Base-by-base conservation (phyloP, 2,113 vertebrate species). In the Pachypanchax playfairii region DNA sequence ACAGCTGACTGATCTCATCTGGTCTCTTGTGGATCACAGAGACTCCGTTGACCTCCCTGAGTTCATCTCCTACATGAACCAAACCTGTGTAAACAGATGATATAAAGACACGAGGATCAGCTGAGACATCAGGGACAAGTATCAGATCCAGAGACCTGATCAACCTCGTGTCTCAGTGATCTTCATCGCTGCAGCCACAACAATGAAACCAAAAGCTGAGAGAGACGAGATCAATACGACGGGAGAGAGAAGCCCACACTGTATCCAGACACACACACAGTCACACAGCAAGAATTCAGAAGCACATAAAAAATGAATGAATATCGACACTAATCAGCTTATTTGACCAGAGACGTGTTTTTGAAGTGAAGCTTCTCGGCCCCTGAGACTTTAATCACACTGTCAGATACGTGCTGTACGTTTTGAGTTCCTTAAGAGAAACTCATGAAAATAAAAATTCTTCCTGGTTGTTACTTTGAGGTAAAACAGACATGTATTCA, bases 1-100 rank as follows among this genome's bases (percentile, higher is more conserved):
- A 91, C 83, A 98, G 93, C 85, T 96, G 96, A 83, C 96, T 98
- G 91, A 98, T 98, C 88, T 98, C 96, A 15, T 98, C 96, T 0
- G 96, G 96, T 58, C 95, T 92, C 82, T 98, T 98, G 83, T 98
- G 93, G 80, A 95, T 91, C 56, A 98, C 94, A 4, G 93, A 82
- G 49, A 97, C 85, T 22, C 96, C 96, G 4, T 98, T 98, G 72
- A 98, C 96, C 81, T 98, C 96, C 75, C 95, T 92, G 26, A 98
- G 92, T 70, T 98, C 96, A 24, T 98, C 96, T 43, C 96, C 96
- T 1, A 98, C 95, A 4, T 98, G 96, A 51, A 98, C 96, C 73
- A 98, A 90, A 85, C 96, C 96, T 98, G 85, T 61, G 60, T 50
- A 69, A 26, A 50, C 4, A 20, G 13, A 42, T 1, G 35, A 49